phyloP scores from a whole-genome alignment of 2,113 vertebrate genomes.

The Oreotragus oreotragus region DNA sequence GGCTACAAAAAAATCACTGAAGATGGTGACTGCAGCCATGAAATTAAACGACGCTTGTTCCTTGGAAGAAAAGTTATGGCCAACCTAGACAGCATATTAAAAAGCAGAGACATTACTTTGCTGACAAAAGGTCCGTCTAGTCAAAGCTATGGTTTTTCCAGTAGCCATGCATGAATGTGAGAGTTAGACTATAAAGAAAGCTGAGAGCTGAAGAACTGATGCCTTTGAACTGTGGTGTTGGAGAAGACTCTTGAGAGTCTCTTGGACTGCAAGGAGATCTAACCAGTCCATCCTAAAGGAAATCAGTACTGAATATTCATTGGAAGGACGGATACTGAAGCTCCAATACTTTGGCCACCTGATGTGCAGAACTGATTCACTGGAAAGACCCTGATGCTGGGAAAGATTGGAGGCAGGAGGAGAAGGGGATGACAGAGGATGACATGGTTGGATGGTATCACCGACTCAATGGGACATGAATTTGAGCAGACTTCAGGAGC shows the following conservation, averaged over 20 bases:
- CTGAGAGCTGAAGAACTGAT: not conserved
- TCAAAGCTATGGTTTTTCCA: not conserved
- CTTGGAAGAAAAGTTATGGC: not conserved
- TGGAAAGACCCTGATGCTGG: not conserved
- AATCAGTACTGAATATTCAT: not conserved
- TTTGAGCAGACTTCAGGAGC: not conserved
- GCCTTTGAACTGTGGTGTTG: not conserved
- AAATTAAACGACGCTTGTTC: not conserved
- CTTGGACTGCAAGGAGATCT: not conserved
- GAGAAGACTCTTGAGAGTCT: not conserved
- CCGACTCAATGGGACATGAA: not conserved
- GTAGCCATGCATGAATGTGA: not conserved
- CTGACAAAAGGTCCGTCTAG: not conserved
- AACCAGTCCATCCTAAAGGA: not conserved
- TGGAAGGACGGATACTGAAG: not conserved
- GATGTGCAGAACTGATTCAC: rapidly evolving
- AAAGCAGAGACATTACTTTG: not conserved
- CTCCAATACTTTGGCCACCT: not conserved
- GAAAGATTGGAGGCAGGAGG: not conserved
- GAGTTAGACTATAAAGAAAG: not conserved
- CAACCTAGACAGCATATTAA: not conserved
- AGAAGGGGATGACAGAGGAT: not conserved
- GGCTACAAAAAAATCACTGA: not conserved
- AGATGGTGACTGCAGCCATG: not conserved
- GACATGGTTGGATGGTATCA: not conserved